These are phyloP conservation scores for Drosophila parabipectinata DNA, from an alignment of 1,140 invertebrate species.

Conservation along the genomic window DNA sequence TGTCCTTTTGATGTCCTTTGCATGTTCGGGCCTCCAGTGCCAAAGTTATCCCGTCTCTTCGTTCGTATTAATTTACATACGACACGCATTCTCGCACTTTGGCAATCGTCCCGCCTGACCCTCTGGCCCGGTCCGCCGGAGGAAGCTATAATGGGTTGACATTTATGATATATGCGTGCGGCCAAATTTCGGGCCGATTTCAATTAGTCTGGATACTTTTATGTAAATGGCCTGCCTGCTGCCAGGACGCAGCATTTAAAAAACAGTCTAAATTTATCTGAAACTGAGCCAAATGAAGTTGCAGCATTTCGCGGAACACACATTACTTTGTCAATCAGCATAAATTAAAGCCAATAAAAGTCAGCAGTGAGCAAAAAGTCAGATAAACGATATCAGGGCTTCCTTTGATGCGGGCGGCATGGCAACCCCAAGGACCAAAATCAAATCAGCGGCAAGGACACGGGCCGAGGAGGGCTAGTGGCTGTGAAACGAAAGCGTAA, in stretches of 20 bases:
- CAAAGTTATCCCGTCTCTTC: conserved; percentile 45
- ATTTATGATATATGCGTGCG: conserved; percentile 66
- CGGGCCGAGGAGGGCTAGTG: background rate
- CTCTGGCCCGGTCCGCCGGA: background rate
- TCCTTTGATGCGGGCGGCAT: conserved; percentile 49
- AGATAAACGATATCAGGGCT: conserved; percentile 71
- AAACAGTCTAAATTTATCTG: background rate
- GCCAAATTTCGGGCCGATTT: conserved; percentile 28
- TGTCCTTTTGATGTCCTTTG: conserved; percentile 76
- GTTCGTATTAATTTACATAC: conserved; percentile 77
- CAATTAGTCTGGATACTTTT: conserved; percentile 37
- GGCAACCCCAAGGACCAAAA: conserved; percentile 48
- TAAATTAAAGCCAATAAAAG: conserved; percentile 50
- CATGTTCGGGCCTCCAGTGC: conserved; percentile 52
- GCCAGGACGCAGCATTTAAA: background rate
- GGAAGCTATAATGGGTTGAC: conserved; percentile 25
- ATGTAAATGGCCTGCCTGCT: conserved; percentile 1
- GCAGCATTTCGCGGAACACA: conserved; percentile 8
- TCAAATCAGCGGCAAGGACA: conserved; percentile 56
- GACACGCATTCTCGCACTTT: conserved; percentile 76
- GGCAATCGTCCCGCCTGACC: conserved; percentile 22
- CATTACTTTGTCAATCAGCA: conserved; percentile 27
- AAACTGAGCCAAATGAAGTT: conserved; percentile 1
- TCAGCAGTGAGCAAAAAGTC: conserved; percentile 37
- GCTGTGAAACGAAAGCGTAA: conserved; percentile 31